Evolutionary conservation across 92 coral and sea anemone genomes (phyloP), one percentile per base, ranked within the genome.

Genomic region (Diadumene lineata): DNA sequence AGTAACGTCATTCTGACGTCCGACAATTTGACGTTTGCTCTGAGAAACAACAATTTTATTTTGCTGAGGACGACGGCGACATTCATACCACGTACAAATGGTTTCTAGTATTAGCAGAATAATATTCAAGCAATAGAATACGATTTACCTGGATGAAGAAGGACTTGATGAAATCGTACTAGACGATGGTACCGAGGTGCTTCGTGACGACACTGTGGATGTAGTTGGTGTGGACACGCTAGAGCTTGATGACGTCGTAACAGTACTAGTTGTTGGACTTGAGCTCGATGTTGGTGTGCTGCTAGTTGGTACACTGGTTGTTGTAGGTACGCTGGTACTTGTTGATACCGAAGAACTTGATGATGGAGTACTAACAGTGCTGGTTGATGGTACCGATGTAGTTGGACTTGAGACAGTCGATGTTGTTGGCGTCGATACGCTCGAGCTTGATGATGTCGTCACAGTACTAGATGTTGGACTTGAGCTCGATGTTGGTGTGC

Each of bases 311-410:
- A 31, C 53, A 8, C 65, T 64, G 11, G 75, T 18, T 3, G 72
- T 69, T 13, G 78, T 25, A 9, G 76, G 58, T 13, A 56, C 50
- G n/a, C n/a, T n/a, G n/a, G n/a, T n/a, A n/a, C 24, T 10, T 7
- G 38, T 31, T 6, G 73, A 29, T 9, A 8, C 13, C 34, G 60
- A 24, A 1, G 60, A 30, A 18, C 55, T 30, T 2, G 23, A 19
- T 16, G 29, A 16, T 69, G 24, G 74, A 34, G 16, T 43, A 32
- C 25, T 46, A 1, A 50, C 2, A 1, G 60, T 43, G 2, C 60
- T 57, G 0, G 79, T 50, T 28, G 82, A 79, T 33, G 48, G 48
- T 13, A 88, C 43, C 61, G 68, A 38, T 56, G 24, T 21, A 3
- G 58, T 13, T 21, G 58, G 48, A 38, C 7, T 9, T 33, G 73